A percentile compares a stretch with the other conserved stretches of the same genome.
phyloP scores from a whole-genome alignment of 2,113 vertebrate genomes.

The Pseudonaja textilis region DNA sequence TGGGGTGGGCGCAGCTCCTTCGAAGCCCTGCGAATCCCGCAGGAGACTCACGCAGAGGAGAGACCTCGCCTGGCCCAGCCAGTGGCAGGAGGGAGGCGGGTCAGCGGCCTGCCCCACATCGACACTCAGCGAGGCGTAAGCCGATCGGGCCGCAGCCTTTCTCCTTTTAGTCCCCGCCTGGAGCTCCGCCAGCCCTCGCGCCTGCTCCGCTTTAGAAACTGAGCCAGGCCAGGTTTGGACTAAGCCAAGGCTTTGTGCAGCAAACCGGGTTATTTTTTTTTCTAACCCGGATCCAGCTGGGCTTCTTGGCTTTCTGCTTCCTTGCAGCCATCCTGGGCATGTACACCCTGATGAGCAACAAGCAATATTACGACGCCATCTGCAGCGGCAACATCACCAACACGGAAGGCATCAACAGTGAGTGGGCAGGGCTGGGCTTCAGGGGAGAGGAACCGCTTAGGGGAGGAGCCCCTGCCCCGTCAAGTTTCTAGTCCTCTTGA shows the following conservation, averaged over 20 bases:
- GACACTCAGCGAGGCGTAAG: neutral
- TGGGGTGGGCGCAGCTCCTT: neutral
- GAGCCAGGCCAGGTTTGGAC: neutral
- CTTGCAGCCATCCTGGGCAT: constrained; percentile 91
- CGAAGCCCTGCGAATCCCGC: neutral
- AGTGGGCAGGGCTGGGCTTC: constrained; percentile 45
- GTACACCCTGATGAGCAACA: constrained; percentile 99
- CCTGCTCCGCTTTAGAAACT: neutral
- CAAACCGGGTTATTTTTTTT: neutral
- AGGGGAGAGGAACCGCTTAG: too few species aligned
- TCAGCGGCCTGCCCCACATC: neutral
- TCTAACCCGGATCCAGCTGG: too few species aligned
- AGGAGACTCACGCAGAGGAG: neutral
- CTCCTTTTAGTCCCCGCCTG: constrained; percentile 8
- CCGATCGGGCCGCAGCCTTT: neutral
- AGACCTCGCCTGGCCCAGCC: neutral
- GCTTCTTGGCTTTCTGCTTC: fast-evolving
- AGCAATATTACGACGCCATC: constrained; percentile 96
- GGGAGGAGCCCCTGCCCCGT: neutral
- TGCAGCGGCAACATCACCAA: constrained; percentile 87
- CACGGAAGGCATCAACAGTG: constrained; percentile 96
- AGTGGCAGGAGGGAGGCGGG: too few species aligned
- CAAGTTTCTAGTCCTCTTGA: neutral
- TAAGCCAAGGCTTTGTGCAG: neutral
- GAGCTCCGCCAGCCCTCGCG: neutral